phyloP scores from a whole-genome alignment of 2,797 vertebrate species.

The Acrocephalus scirpaceus region DNA sequence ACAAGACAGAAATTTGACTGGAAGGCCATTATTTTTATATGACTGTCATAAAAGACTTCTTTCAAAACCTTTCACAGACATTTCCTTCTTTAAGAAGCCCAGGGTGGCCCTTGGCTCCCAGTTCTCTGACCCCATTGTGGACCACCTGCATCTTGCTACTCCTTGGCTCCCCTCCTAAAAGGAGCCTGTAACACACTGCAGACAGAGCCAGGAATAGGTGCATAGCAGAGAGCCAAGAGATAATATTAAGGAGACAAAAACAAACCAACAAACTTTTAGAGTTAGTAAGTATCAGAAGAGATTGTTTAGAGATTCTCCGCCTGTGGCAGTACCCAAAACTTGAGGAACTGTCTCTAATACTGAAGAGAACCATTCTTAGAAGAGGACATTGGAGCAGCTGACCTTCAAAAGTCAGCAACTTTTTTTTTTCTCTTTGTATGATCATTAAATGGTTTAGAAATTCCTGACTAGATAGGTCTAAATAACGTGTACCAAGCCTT shows the following conservation, averaged over 20 bases:
- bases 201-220: neutral
- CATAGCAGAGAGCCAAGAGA: neutral
- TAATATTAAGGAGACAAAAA: neutral
- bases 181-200: fast-evolving
- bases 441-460: neutral
- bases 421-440: neutral
- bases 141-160: neutral
- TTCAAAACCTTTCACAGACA: neutral
- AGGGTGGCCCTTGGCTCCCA: neutral
- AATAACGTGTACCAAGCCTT: neutral
- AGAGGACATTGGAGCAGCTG: neutral
- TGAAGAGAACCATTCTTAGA: neutral
- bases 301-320: neutral
- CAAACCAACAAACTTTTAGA: neutral
- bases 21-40: neutral
- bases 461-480: neutral
- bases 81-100: neutral
- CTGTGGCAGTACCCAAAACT: neutral
- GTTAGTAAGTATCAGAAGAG: neutral
- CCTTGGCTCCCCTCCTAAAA: neutral
- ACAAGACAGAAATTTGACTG: neutral
- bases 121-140: fast-evolving
- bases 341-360: neutral
- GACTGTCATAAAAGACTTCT: neutral
- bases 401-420: neutral